Conservation (phyloP, 2,797 vertebrate species). For the Trematomus bernacchii region DNA sequence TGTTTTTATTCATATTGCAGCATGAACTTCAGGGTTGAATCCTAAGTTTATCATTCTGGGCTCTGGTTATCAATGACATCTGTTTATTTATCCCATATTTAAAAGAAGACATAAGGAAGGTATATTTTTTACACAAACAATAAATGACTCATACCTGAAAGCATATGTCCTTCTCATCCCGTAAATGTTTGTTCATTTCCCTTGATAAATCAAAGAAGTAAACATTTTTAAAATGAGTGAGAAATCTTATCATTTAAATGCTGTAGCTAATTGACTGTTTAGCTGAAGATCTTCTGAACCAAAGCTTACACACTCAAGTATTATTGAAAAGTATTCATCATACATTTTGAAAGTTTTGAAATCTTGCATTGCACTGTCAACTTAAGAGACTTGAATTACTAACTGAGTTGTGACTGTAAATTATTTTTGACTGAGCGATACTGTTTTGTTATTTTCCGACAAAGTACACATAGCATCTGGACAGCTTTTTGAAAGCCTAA, state of each 20-base stretch:
- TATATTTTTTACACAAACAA: too few species aligned
- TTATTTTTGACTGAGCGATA: neutral
- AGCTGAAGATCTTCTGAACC: neutral
- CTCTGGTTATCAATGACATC: neutral
- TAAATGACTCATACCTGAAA: conserved; percentile 84
- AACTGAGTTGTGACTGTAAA: neutral
- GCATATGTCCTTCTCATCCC: conserved; percentile 90
- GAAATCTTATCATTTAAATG: neutral
- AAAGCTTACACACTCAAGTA: neutral
- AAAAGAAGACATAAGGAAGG: neutral
- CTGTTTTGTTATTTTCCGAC: neutral
- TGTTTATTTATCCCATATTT: neutral
- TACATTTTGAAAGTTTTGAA: neutral
- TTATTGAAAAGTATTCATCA: neutral
- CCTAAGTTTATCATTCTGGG: neutral
- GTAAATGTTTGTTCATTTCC: conserved; percentile 96
- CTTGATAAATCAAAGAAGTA: conserved; percentile 71
- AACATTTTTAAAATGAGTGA: conserved; percentile 11
- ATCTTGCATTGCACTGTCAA: neutral
- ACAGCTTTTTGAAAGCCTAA: neutral
- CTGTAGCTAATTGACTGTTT: neutral
- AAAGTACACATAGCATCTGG: too few species aligned
- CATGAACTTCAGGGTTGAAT: neutral
- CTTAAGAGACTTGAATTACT: neutral
- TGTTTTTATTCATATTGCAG: neutral